Evolutionary conservation across 2,113 vertebrate species (phyloP), one percentile per base, ranked within the genome.

Genomic region (Sturnus vulgaris): DNA sequence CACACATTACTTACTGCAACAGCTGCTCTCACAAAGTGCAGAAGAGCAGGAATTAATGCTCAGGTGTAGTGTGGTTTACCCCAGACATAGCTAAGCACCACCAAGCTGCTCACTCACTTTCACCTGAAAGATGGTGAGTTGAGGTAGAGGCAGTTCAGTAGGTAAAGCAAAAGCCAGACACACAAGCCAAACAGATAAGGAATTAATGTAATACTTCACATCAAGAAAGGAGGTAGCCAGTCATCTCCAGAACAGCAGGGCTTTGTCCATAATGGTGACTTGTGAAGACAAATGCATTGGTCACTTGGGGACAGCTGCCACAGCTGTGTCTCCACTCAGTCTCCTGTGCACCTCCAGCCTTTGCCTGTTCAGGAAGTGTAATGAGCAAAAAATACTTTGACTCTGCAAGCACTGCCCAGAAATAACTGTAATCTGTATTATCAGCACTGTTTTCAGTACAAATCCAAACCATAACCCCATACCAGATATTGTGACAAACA

Each of bases 231-330:
- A 66, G 46, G 5, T 27, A 10, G 31, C 56, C 44, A 42, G 24
- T 20, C 44, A 27, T 50, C 30, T 37, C 30, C n/a, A 18, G 14
- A 65, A 61, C 24, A 71, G 19, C 23, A 39, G 16, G 28, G 22
- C 4, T 65, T 52, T 42, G 23, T 30, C 1, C 0, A 0, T 20
- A 57, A 18, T 1, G 5, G 23, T 49, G 27, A 21, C 28, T 53
- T 44, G 52, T 42, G 46, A 66, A 82, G 21, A 57, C 18, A 57
- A 66, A 75, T 3, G 0, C 7, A 71, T 24, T 8, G 5, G 15
- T 59, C 39, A 46, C 10, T 3, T 15, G 25, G 11, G 15, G 6
- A 30, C 30, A 14, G 17, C 40, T 90, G 35, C 50, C 20, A 31
- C 1, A 5, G 25, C 35, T 84, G 24, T 40, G 16, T 31, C 8